These are phyloP conservation scores for Phenganax stokvisi DNA, from an alignment of 92 coral and sea anemone genomes.

Conservation along the genomic window DNA sequence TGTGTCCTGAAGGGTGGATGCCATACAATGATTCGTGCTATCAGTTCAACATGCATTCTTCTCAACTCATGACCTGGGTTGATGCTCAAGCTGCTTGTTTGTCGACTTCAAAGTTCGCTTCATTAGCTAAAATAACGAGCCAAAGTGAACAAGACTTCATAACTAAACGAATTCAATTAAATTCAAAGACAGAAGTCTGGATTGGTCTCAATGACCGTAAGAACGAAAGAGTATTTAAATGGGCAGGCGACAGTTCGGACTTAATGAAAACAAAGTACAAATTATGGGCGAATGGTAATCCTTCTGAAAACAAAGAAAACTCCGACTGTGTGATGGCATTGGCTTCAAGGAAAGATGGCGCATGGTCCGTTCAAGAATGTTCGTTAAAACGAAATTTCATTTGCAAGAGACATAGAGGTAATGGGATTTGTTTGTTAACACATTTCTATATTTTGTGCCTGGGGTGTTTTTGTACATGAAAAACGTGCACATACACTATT, in stretches of 20 bases:
- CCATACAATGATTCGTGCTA: slow-evolving; percentile 74
- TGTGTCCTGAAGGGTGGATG: slow-evolving; percentile 84
- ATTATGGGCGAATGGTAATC: slow-evolving; percentile 37
- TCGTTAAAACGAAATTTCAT: slow-evolving; percentile 44
- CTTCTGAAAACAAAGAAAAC: slow-evolving; percentile 16
- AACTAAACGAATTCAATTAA: slow-evolving; percentile 14
- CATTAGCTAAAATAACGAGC: slow-evolving; percentile 59
- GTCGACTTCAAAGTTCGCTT: slow-evolving; percentile 51
- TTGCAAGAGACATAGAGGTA: slow-evolving; percentile 79
- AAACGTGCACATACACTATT: too few relatives aligned
- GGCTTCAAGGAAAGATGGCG: slow-evolving; percentile 51
- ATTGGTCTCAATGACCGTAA: slow-evolving; percentile 71
- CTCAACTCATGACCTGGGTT: slow-evolving; percentile 59
- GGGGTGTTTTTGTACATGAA: too few relatives aligned
- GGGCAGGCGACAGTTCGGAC: slow-evolving; percentile 66
- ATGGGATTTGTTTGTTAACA: neutral
- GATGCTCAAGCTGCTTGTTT: slow-evolving; percentile 63
- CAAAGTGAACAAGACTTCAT: slow-evolving; percentile 63
- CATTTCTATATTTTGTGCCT: too few relatives aligned
- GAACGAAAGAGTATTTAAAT: slow-evolving; percentile 60
- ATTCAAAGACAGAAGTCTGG: slow-evolving; percentile 56
- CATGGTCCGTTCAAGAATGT: slow-evolving; percentile 68
- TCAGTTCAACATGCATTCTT: slow-evolving; percentile 66
- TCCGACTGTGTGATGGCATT: slow-evolving; percentile 21
- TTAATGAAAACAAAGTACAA: neutral